These are phyloP conservation scores for Semnornis frantzii DNA, from an alignment of 2,113 vertebrate genomes.

Conservation along the genomic window DNA sequence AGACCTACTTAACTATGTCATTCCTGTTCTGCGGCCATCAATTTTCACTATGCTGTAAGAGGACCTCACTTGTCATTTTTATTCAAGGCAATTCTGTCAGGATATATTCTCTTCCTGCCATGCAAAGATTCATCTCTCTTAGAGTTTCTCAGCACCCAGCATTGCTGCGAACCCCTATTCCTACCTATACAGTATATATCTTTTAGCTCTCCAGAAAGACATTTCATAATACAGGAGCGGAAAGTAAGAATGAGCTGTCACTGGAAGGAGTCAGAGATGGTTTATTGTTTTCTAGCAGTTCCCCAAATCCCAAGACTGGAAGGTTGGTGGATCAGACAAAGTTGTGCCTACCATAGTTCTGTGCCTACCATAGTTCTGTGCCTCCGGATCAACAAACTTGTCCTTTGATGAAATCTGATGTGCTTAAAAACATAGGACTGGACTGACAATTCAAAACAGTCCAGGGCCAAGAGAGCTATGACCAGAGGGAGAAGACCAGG, in stretches of 20 bases:
- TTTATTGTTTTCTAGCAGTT: constrained; percentile 21
- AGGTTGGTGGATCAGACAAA: background rate
- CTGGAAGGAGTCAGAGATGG: constrained; percentile 20
- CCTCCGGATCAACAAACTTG: background rate
- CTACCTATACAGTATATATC: constrained; percentile 21
- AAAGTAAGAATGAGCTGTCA: constrained; percentile 46
- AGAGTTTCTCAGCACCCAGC: background rate
- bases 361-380: background rate
- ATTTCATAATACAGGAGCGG: constrained; percentile 1
- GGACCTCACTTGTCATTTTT: constrained; percentile 46
- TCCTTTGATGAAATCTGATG: background rate
- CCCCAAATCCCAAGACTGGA: background rate
- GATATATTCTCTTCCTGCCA: constrained; percentile 24
- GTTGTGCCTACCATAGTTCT: background rate
- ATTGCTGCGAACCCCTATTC: constrained; percentile 15
- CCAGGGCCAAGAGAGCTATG: background rate
- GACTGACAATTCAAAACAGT: background rate
- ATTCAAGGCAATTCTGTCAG: constrained; percentile 2
- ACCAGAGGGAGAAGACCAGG: background rate
- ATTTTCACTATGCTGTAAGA: background rate
- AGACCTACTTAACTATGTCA: background rate
- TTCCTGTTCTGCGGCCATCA: background rate
- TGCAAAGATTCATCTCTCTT: constrained; percentile 38
- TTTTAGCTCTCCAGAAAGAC: constrained; percentile 18
- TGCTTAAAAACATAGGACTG: background rate